A percentile compares a stretch with the other conserved stretches of the same genome.
Evolutionary conservation across 1,140 invertebrate genomes (phyloP).

Genomic region (Platorchestia sp.): DNA sequence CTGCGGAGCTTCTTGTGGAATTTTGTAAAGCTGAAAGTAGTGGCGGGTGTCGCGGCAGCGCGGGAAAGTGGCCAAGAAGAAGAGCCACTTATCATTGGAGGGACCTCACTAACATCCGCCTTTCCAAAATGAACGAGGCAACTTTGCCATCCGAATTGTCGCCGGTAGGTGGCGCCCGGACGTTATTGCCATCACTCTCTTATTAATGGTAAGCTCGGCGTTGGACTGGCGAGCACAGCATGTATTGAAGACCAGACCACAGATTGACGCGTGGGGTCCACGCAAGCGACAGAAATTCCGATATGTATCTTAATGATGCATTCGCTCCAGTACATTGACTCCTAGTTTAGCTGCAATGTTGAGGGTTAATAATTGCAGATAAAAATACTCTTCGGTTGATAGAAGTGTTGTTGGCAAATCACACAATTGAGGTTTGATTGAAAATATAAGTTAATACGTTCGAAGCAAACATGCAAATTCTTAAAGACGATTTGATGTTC

Average conservation of each 20-base stretch:
- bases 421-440: not conserved
- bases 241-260: not conserved
- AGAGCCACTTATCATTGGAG: conserved; percentile 43
- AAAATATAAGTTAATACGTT: not conserved
- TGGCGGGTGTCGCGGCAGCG: not conserved
- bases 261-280: not conserved
- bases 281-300: not conserved
- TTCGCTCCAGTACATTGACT: not conserved
- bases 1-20: not conserved
- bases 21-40: not conserved
- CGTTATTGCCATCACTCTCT: conserved; percentile 55
- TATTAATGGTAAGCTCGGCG: conserved; percentile 41
- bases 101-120: conserved; percentile 46
- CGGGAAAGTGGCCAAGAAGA: conserved; percentile 49
- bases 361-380: not conserved
- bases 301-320: not conserved
- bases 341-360: not conserved
- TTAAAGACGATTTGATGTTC: not conserved
- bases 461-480: not conserved
- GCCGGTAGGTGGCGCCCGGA: conserved; percentile 52
- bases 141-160: conserved; percentile 54
- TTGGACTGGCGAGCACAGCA: not conserved
- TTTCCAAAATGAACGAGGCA: conserved; percentile 53
- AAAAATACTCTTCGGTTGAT: not conserved
- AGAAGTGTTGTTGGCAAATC: not conserved